phyloP scores from a whole-genome alignment of 2,888 invertebrate species.

The Ennomos erosarius region DNA sequence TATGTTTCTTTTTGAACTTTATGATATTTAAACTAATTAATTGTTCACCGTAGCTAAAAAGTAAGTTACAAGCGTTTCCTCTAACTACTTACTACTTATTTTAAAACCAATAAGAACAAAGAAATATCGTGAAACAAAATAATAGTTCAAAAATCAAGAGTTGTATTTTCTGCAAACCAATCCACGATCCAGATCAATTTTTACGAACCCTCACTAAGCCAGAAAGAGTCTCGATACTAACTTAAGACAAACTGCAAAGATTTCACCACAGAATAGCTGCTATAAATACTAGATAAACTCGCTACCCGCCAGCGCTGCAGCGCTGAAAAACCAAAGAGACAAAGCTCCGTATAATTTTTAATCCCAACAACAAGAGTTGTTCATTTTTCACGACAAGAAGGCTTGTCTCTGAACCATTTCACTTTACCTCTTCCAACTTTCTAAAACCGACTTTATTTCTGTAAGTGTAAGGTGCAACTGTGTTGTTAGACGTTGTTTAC shows the following conservation, averaged over 20 bases:
- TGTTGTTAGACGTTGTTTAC: conserved; percentile 29
- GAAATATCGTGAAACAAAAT: too few relatives aligned
- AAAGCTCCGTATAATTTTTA: conserved; percentile 77
- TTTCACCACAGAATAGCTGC: conserved; percentile 14
- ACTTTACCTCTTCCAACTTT: conserved; percentile 20
- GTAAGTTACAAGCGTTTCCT: too few relatives aligned
- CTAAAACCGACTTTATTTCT: conserved; percentile 48
- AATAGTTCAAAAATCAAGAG: too few relatives aligned
- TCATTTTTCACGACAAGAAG: conserved; percentile 74
- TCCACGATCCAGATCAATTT: background rate
- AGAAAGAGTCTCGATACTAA: conserved; percentile 25
- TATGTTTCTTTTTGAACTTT: too few relatives aligned
- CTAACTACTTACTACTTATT: too few relatives aligned
- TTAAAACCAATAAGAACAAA: too few relatives aligned
- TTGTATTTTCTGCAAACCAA: background rate
- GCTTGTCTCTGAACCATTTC: conserved; percentile 43
- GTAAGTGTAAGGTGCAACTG: conserved; percentile 37
- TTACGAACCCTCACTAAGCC: conserved; percentile 7
- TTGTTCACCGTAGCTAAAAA: too few relatives aligned
- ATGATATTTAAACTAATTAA: too few relatives aligned
- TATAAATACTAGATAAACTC: conserved; percentile 35
- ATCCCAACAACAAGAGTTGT: conserved; percentile 75
- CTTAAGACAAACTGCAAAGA: conserved; percentile 28
- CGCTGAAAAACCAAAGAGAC: conserved; percentile 51
- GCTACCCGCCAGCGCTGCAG: conserved; percentile 34